Evolutionary conservation across 2,113 vertebrate genomes (phyloP).

Genomic region (Salminus brasiliensis): DNA sequence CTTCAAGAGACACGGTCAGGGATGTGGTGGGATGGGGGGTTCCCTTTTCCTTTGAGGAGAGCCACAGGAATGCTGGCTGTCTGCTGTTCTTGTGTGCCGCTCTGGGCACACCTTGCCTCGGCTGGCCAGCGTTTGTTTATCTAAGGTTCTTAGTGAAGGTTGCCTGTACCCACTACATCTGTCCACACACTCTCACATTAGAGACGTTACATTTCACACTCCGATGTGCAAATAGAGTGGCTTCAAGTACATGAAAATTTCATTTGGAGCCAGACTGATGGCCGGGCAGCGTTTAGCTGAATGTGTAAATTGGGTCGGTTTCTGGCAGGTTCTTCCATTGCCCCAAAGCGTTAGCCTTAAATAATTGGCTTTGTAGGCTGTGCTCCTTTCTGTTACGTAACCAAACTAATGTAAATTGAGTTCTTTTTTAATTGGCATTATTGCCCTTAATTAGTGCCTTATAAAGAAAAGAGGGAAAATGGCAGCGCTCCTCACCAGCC

Average conservation of each 20-base stretch:
- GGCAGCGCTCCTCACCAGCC: slow-evolving; percentile 21
- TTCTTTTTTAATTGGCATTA: slow-evolving; percentile 17
- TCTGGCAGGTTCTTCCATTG: slow-evolving; percentile 43
- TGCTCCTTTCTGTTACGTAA: slow-evolving; percentile 3
- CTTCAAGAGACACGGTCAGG: slow-evolving; percentile 35
- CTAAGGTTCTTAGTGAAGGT: slow-evolving; percentile 50
- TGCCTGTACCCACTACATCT: slow-evolving; percentile 30
- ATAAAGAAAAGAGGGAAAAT: slow-evolving; percentile 32
- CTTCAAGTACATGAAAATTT: slow-evolving; percentile 55
- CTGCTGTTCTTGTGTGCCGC: slow-evolving; percentile 76
- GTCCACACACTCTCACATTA: slow-evolving; percentile 43
- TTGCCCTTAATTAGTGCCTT: slow-evolving; percentile 17
- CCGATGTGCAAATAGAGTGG: slow-evolving; percentile 65
- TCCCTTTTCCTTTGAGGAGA: slow-evolving; percentile 79
- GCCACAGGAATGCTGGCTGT: slow-evolving; percentile 86
- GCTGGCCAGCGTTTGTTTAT: slow-evolving; percentile 76
- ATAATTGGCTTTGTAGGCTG: slow-evolving; percentile 22
- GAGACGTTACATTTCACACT: slow-evolving; percentile 61
- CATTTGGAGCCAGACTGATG: slow-evolving; percentile 19
- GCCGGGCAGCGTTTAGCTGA: neutral
- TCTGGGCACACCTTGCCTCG: slow-evolving; percentile 66
- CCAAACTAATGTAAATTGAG: slow-evolving; percentile 1
- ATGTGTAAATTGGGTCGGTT: slow-evolving; percentile 6
- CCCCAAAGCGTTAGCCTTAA: slow-evolving; percentile 51
- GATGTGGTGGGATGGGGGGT: slow-evolving; percentile 65